Percentiles rank a stretch among this genome's conserved stretches.
These are phyloP conservation scores for Cryptophagus acutangulus DNA, from an alignment of 2,888 invertebrate species.

Conservation along the genomic window DNA sequence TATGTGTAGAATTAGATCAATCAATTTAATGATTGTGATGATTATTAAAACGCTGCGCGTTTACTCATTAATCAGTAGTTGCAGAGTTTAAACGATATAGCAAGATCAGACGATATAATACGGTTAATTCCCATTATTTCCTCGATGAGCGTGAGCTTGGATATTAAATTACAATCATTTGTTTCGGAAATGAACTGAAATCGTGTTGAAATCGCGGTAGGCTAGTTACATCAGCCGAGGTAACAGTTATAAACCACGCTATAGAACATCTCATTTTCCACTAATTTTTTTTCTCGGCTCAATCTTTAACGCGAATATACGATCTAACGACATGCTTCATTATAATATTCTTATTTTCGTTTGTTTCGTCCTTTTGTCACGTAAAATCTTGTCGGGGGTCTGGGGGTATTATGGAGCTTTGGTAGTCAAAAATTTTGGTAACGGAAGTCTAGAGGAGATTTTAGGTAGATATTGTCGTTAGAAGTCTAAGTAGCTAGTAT, in stretches of 20 bases:
- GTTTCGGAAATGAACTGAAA: conserved; percentile 49
- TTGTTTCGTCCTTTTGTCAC: too few relatives aligned
- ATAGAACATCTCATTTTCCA: conserved; percentile 23
- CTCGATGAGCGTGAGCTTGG: conserved; percentile 38
- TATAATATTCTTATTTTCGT: conserved; percentile 15
- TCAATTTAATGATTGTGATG: conserved; percentile 15
- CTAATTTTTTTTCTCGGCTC: conserved; percentile 21
- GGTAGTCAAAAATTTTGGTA: too few relatives aligned
- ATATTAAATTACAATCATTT: conserved; percentile 50
- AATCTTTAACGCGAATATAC: conserved; percentile 15
- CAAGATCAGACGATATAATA: conserved; percentile 14
- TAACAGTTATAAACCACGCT: conserved; percentile 34
- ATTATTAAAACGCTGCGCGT: too few relatives aligned
- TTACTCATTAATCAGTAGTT: conserved; percentile 7
- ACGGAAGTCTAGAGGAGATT: too few relatives aligned
- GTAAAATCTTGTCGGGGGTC: too few relatives aligned
- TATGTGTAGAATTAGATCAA: conserved; percentile 28
- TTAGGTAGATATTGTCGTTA: too few relatives aligned
- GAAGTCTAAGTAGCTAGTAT: too few relatives aligned
- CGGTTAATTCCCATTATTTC: conserved; percentile 43
- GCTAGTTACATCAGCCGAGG: conserved; percentile 42
- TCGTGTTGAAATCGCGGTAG: conserved; percentile 48
- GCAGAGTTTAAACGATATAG: not conserved
- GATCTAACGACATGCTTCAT: conserved; percentile 26
- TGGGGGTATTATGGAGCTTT: too few relatives aligned